Evolutionary conservation across 53 echinoderm and acorn worm species (phyloP).

Genomic region (Mesocentrotus franciscanus): DNA sequence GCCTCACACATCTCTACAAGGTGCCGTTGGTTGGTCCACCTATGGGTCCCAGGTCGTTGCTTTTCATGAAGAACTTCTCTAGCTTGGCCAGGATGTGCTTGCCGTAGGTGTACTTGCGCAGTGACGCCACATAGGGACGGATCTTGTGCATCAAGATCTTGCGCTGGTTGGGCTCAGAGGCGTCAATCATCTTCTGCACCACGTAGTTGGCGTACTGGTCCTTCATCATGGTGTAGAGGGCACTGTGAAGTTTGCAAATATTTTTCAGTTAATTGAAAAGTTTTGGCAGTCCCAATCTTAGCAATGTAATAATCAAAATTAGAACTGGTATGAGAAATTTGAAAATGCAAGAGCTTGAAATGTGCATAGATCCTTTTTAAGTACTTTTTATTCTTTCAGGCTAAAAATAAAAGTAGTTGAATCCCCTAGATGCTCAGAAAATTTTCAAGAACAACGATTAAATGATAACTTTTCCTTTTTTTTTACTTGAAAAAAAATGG

Average conservation of each 20-base stretch:
- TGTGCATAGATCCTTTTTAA: background rate
- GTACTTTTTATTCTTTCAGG: background rate
- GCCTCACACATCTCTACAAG: constrained; percentile 63
- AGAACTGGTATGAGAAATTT: too few species aligned
- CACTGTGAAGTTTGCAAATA: constrained; percentile 78
- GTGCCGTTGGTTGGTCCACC: constrained; percentile 96
- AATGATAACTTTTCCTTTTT: too few species aligned
- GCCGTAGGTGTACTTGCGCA: constrained; percentile 99
- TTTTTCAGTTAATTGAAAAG: background rate
- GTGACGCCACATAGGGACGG: constrained; percentile 92
- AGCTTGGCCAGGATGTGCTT: constrained; percentile 99
- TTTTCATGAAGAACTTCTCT: constrained; percentile 99
- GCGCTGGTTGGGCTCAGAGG: constrained; percentile 98
- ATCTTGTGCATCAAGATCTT: constrained; percentile 99
- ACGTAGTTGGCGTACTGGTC: constrained; percentile 99
- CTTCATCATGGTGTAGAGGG: constrained; percentile 99
- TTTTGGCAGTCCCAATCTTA: background rate
- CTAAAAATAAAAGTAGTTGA: background rate
- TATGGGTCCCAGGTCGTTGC: constrained; percentile 97
- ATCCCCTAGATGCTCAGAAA: background rate
- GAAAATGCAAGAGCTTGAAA: background rate
- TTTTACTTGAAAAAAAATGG: too few species aligned
- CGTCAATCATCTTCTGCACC: constrained; percentile 99
- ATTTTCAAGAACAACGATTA: background rate
- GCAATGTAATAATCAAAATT: background rate